Conservation (phyloP, 2,797 vertebrate genomes). For the Helostoma temminkii region DNA sequence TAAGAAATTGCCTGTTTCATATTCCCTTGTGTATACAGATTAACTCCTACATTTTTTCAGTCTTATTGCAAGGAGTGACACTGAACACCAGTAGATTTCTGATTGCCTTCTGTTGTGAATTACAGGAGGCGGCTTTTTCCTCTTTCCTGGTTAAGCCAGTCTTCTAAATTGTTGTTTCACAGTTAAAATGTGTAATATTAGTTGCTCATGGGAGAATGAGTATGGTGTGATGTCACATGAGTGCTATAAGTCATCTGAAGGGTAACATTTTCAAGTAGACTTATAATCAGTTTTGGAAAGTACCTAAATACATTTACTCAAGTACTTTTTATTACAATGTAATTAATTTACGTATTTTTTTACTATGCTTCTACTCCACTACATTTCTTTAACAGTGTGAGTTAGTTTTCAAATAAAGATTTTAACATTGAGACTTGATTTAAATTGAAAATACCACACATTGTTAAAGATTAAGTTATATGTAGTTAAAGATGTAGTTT, state of each 20-base stretch:
- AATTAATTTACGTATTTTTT: too few species aligned
- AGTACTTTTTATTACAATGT: too few species aligned
- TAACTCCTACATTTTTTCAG: slow-evolving; percentile 20
- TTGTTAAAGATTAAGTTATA: too few species aligned
- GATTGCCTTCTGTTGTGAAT: slow-evolving; percentile 40
- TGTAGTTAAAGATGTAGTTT: too few species aligned
- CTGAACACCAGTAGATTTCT: slow-evolving; percentile 22
- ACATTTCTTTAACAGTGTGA: too few species aligned
- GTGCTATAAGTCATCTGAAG: not conserved
- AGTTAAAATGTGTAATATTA: not conserved
- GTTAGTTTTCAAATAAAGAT: too few species aligned
- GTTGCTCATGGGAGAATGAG: slow-evolving; percentile 7
- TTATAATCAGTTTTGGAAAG: not conserved
- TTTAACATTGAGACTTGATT: too few species aligned
- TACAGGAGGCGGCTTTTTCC: slow-evolving; percentile 5
- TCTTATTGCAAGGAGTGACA: slow-evolving; percentile 19
- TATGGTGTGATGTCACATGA: slow-evolving; percentile 22
- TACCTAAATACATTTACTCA: too few species aligned
- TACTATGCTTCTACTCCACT: too few species aligned
- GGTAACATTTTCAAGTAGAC: not conserved
- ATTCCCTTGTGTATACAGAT: not conserved
- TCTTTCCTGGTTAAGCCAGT: slow-evolving; percentile 5
- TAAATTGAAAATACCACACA: too few species aligned
- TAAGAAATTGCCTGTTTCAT: slow-evolving; percentile 19
- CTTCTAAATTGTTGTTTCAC: slow-evolving; percentile 24